Conservation (phyloP, 2,888 invertebrate genomes). For the Agonopterix heracliana region DNA sequence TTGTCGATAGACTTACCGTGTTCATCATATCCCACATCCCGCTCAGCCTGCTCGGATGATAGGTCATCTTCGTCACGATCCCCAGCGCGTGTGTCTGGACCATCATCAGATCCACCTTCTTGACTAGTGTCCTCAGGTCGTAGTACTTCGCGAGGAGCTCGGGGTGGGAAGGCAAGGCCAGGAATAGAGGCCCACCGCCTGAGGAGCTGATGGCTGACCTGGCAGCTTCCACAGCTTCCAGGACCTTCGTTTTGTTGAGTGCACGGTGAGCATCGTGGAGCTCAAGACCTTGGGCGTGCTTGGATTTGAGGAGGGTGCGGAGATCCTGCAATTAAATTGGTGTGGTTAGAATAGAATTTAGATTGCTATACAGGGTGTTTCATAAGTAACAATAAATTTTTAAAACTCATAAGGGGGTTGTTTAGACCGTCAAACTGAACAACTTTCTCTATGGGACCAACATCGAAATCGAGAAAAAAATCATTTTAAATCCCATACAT, state of each 20-base stretch:
- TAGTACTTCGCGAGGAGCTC: constrained; percentile 83
- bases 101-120: constrained; percentile 80
- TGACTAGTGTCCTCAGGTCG: constrained; percentile 79
- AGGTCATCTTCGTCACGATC: constrained; percentile 80
- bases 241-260: constrained; percentile 67
- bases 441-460: too few species aligned
- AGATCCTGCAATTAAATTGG: constrained; percentile 56
- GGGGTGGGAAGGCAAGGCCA: constrained; percentile 79
- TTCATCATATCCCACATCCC: constrained; percentile 87
- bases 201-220: constrained; percentile 61
- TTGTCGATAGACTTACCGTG: constrained; percentile 73
- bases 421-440: too few species aligned
- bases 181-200: constrained; percentile 70
- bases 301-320: constrained; percentile 70
- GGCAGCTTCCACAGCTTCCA: constrained; percentile 60
- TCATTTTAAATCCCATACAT: too few species aligned
- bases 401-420: too few species aligned
- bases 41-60: constrained; percentile 84
- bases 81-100: constrained; percentile 81
- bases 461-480: too few species aligned
- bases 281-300: constrained; percentile 75
- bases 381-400: too few species aligned
- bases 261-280: constrained; percentile 71
- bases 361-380: too few species aligned
- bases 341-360: not conserved